These are phyloP conservation scores for Meiosimyza platycephala DNA, from an alignment of 2,888 invertebrate species.

Conservation along the genomic window DNA sequence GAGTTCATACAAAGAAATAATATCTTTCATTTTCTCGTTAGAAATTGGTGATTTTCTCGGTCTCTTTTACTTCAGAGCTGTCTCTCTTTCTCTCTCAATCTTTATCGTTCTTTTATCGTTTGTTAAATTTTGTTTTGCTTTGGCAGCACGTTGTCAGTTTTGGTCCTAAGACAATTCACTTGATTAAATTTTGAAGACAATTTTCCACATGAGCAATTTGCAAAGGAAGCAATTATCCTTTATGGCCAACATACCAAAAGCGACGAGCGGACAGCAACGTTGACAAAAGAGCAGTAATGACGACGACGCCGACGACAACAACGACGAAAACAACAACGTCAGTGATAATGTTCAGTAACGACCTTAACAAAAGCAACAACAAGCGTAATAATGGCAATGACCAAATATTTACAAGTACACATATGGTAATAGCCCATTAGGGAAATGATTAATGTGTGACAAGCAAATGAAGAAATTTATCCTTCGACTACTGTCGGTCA, in stretches of 20 bases:
- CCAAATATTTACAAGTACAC: too few species aligned
- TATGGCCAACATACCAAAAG: constrained; percentile 17
- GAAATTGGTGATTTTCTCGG: neutral
- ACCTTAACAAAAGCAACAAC: too few species aligned
- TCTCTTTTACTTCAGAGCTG: neutral
- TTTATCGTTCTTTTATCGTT: neutral
- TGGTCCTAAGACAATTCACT: constrained; percentile 40
- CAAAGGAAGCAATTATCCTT: constrained; percentile 40
- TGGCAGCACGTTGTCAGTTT: constrained; percentile 1
- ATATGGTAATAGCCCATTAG: too few species aligned
- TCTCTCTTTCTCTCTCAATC: neutral
- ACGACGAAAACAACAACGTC: too few species aligned
- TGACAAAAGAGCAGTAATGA: too few species aligned
- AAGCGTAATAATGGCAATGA: too few species aligned
- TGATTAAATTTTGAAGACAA: constrained; percentile 48
- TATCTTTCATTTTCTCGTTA: too few species aligned
- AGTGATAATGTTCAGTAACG: too few species aligned
- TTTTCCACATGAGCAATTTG: constrained; percentile 48
- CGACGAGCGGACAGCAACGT: neutral
- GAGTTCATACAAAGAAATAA: neutral
- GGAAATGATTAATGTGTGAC: too few species aligned
- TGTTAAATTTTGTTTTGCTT: constrained; percentile 4
- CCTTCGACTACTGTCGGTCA: too few species aligned
- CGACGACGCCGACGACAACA: too few species aligned
- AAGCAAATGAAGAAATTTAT: too few species aligned